Percentiles rank a stretch among this genome's conserved stretches.
These are phyloP conservation scores for Actias luna DNA, from an alignment of 2,888 invertebrate genomes.

Conservation along the genomic window DNA sequence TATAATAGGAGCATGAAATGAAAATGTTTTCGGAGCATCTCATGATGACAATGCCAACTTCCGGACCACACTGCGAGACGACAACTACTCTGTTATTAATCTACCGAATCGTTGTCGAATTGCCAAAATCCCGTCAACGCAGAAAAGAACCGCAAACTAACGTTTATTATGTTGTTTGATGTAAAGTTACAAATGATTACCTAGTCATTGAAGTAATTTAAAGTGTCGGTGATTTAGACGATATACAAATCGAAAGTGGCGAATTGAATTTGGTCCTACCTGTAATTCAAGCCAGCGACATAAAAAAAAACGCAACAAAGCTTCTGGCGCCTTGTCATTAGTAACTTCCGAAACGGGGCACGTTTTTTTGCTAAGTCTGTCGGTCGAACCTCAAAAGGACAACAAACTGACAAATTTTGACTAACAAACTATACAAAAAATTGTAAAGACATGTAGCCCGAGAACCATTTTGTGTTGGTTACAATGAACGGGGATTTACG, in stretches of 20 bases:
- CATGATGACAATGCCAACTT: slow-evolving; percentile 66
- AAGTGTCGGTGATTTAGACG: neutral
- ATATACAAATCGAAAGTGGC: slow-evolving; percentile 7
- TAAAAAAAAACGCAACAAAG: slow-evolving; percentile 58
- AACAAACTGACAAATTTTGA: slow-evolving; percentile 76
- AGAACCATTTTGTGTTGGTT: slow-evolving; percentile 47
- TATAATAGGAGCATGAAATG: slow-evolving; percentile 35
- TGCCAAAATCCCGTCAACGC: slow-evolving; percentile 33
- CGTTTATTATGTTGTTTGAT: slow-evolving; percentile 5
- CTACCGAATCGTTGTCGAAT: slow-evolving; percentile 44
- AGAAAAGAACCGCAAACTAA: neutral
- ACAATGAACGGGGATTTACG: slow-evolving; percentile 52
- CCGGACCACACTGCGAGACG: slow-evolving; percentile 70
- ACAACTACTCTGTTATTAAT: slow-evolving; percentile 52
- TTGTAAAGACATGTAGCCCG: slow-evolving; percentile 40
- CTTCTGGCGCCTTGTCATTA: slow-evolving; percentile 79
- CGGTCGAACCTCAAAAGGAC: slow-evolving; percentile 64
- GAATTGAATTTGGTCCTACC: slow-evolving; percentile 30
- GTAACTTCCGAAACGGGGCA: slow-evolving; percentile 70
- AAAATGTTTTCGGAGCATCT: slow-evolving; percentile 55
- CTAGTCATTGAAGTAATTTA: neutral
- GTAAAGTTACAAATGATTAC: neutral
- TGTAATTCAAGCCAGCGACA: slow-evolving; percentile 55
- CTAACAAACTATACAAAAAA: slow-evolving; percentile 64
- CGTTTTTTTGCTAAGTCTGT: slow-evolving; percentile 63